phyloP scores from a whole-genome alignment of 2,113 vertebrate genomes.

The Glareola pratincola region DNA sequence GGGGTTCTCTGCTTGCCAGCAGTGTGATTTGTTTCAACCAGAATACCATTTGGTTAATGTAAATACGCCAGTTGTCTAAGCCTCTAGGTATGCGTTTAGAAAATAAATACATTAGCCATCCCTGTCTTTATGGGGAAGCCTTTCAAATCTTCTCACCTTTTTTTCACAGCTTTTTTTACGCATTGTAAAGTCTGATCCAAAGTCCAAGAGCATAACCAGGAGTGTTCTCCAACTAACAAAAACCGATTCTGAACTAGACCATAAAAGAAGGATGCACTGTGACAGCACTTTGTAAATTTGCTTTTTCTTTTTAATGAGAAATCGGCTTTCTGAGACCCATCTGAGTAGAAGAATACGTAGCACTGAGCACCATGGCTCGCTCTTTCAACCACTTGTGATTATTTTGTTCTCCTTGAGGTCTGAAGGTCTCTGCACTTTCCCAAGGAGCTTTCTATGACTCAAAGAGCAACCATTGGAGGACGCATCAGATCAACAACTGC shows the following conservation, averaged over 20 bases:
- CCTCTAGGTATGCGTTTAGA: not conserved
- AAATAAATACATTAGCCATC: not conserved
- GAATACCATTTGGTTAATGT: not conserved
- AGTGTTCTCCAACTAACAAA: not conserved
- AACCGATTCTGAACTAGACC: not conserved
- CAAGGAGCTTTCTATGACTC: not conserved
- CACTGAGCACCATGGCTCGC: rapidly evolving
- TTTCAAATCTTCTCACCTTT: not conserved
- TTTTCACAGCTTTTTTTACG: not conserved
- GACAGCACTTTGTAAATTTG: not conserved
- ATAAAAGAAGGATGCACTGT: not conserved
- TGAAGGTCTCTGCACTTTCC: not conserved
- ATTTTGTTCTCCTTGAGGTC: not conserved
- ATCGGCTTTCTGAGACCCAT: not conserved
- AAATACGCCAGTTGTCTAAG: constrained; percentile 11
- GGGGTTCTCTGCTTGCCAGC: constrained; percentile 2
- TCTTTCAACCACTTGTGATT: not conserved
- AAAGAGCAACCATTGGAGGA: not conserved
- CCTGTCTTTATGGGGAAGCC: not conserved
- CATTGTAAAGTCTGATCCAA: not conserved
- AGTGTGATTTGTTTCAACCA: not conserved
- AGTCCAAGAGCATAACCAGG: not conserved
- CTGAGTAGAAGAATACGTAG: not conserved
- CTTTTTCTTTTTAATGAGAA: not conserved
- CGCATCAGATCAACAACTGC: not conserved